Evolutionary conservation across 2,113 vertebrate genomes (phyloP).

Genomic region (Hydrochoerus hydrochaeris): DNA sequence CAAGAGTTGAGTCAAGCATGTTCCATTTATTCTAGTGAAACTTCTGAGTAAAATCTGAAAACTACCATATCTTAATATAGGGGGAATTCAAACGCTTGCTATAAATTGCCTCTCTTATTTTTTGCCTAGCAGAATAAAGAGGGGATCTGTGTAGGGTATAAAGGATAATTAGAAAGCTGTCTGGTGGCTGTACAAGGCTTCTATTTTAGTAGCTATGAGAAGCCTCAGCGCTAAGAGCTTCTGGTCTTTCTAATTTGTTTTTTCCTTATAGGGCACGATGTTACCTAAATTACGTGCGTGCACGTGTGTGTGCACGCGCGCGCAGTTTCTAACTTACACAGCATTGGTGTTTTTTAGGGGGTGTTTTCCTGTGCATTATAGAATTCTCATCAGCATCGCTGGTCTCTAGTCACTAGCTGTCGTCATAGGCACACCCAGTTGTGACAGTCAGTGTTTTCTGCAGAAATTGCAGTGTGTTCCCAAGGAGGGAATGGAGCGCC

Average conservation of each 20-base stretch:
- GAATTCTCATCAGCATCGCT: not conserved
- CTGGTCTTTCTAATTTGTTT: not conserved
- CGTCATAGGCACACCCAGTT: rapidly evolving
- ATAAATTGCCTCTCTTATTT: conserved; percentile 21
- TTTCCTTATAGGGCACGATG: not conserved
- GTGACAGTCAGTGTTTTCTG: not conserved
- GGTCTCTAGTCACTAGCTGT: not conserved
- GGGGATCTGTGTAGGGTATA: not conserved
- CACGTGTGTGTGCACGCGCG: not conserved
- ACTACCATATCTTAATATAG: not conserved
- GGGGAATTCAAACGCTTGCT: conserved; percentile 9
- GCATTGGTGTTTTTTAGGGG: not conserved
- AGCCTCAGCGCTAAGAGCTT: not conserved
- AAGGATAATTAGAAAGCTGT: conserved; percentile 34
- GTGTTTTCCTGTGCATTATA: not conserved
- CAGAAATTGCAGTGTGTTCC: not conserved
- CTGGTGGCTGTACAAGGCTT: not conserved
- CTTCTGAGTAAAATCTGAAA: conserved; percentile 39
- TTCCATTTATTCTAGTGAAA: conserved; percentile 45
- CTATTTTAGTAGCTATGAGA: not conserved
- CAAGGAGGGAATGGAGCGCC: not conserved
- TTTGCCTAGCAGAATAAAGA: conserved; percentile 40
- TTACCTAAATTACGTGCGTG: not conserved
- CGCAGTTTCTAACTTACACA: not conserved
- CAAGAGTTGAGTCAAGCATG: not conserved